Base-by-base conservation (phyloP, 1,140 invertebrate genomes). In the Dolichoris vasculosae region DNA sequence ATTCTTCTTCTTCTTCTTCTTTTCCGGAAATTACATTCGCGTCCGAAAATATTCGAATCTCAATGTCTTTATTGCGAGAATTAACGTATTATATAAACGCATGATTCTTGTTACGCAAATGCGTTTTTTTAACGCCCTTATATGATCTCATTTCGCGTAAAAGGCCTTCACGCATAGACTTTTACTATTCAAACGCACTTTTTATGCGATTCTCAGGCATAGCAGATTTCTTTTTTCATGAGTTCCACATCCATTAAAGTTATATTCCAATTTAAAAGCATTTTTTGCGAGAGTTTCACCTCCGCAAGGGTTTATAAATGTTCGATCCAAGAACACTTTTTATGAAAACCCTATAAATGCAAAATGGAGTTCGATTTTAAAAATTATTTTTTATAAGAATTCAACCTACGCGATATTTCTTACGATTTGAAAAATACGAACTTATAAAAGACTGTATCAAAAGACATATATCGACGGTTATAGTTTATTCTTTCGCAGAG, bases 61-160 rank as follows among this genome's bases (percentile, higher is more conserved):
- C 48, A n/a, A n/a, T 17, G 48, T 13, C 63, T 67, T 67, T 67
- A 67, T 67, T 67, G 11, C 30, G 63, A 67, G n/a, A 32, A 67
- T 67, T 32, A 32, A 30, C 63, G 63, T 67, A 67, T 67, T 67
- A 67, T 67, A 67, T 32, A 67, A 67, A 67, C 30, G n/a, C 63
- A 32, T 32, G 48, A 67, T 67, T 32, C 63, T 67, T 67, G n/a
- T 67, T 32, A 30, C 63, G 11, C n/a, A 67, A 67, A 67, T 32
- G 32, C 63, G n/a, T 67, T 30, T 32, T 67, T 32, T 67, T 32
- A 32, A 30, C 30, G 15, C 63, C 32, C 63, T 32, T 32, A 67
- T 32, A 67, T 30, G n/a, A 67, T 67, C 63, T 67, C n/a, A 67
- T 67, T 67, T 32, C 1, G 32, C 11, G n/a, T 67, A 67, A 67